phyloP scores from a whole-genome alignment of 1,140 invertebrate genomes.

The Caenorhabditis remanei region DNA sequence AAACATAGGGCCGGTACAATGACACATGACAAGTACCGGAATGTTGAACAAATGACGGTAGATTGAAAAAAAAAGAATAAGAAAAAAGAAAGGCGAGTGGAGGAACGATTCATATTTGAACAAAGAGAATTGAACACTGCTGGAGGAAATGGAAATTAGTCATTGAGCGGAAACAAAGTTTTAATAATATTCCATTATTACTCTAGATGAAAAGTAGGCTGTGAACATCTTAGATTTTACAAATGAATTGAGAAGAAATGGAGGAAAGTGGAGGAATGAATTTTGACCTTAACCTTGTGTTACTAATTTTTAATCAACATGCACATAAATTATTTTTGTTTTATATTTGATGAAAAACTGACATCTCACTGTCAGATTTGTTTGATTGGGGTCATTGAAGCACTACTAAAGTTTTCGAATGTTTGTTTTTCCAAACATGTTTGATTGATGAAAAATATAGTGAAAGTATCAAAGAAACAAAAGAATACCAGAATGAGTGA shows the following conservation, averaged over 20 bases:
- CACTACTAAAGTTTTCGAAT: not conserved
- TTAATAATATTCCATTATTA: conserved; percentile 50
- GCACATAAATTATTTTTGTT: conserved; percentile 46
- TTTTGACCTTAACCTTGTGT: not conserved
- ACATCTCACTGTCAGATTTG: not conserved
- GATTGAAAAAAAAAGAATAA: conserved; percentile 9
- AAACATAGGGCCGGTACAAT: conserved; percentile 46
- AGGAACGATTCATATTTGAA: conserved; percentile 53
- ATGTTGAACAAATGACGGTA: conserved; percentile 42
- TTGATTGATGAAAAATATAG: not conserved
- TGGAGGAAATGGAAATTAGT: conserved; percentile 53
- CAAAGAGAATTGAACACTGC: conserved; percentile 54
- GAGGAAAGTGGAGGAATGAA: not conserved
- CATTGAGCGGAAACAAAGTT: conserved; percentile 48
- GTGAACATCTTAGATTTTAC: not conserved
- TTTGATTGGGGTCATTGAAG: not conserved
- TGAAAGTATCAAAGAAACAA: not conserved
- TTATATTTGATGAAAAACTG: not conserved
- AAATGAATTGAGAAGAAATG: not conserved
- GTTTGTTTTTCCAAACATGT: not conserved
- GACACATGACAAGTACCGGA: conserved; percentile 30
- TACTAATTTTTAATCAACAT: conserved; percentile 32
- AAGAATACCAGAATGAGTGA: too few relatives aligned
- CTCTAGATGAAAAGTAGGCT: not conserved
- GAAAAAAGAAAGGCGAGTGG: not conserved